These are phyloP conservation scores for Himalopsyche kuldschensis DNA, from an alignment of 2,888 invertebrate species.

Conservation along the genomic window DNA sequence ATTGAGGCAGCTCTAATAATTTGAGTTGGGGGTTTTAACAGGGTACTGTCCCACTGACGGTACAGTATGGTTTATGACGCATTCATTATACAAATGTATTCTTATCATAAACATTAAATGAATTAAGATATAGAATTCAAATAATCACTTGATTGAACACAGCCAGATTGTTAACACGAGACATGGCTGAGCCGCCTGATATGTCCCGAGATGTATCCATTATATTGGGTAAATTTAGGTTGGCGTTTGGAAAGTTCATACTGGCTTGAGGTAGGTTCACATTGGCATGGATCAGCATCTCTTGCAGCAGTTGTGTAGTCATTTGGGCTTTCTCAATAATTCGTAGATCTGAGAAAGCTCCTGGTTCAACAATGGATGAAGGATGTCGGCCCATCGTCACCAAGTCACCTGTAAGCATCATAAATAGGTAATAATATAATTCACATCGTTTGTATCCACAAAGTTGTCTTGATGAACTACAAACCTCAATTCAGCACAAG, in stretches of 20 bases:
- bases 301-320: neutral
- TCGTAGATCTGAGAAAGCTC: conserved; percentile 38
- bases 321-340: neutral
- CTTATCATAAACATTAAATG: neutral
- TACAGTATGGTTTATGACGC: no score
- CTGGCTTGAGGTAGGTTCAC: neutral
- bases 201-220: conserved; percentile 1
- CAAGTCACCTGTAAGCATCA: conserved; percentile 8
- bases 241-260: no score
- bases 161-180: conserved; percentile 95
- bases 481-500: no score
- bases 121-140: neutral
- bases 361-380: conserved; percentile 42
- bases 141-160: conserved; percentile 84
- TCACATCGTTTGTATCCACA: no score
- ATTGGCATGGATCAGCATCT: neutral
- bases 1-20: no score
- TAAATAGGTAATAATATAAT: neutral
- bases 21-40: no score
- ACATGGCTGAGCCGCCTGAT: conserved; percentile 74
- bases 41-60: no score
- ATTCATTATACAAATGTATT: neutral
- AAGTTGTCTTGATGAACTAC: no score
- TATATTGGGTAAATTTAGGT: no score
- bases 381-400: conserved; percentile 32